Percentiles rank a stretch among this genome's conserved stretches.
These are phyloP conservation scores for roundworm (Caenorhabditis elegans) DNA, from an alignment of 1,140 invertebrate species.

Conservation along the genomic window DNA sequence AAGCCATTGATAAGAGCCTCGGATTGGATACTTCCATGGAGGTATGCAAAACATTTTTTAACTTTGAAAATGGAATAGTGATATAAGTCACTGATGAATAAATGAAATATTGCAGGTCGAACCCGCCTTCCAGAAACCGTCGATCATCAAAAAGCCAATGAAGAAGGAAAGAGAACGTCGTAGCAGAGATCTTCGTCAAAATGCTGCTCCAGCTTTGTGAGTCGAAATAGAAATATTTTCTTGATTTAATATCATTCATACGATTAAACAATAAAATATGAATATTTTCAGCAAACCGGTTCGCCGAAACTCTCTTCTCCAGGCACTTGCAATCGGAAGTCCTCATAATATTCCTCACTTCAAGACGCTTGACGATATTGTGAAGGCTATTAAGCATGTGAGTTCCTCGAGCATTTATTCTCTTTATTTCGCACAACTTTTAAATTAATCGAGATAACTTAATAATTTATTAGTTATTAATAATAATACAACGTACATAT, in stretches of 20 bases:
- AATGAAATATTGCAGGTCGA: slow-evolving; percentile 4
- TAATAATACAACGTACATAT: background rate
- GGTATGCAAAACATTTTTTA: background rate
- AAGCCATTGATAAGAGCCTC: slow-evolving; percentile 38
- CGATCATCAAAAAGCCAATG: slow-evolving; percentile 65
- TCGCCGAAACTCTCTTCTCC: slow-evolving; percentile 61
- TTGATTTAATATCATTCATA: too few relatives aligned
- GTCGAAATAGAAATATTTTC: too few relatives aligned
- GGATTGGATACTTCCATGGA: slow-evolving; percentile 55
- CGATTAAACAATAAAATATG: too few relatives aligned
- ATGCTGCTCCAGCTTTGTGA: slow-evolving; percentile 64
- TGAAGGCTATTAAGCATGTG: slow-evolving; percentile 63
- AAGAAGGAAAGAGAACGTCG: slow-evolving; percentile 62
- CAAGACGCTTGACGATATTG: slow-evolving; percentile 65
- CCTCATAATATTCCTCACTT: slow-evolving; percentile 65
- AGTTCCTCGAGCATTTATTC: background rate
- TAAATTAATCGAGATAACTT: too few relatives aligned
- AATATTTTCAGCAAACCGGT: slow-evolving; percentile 61
- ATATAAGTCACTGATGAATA: too few relatives aligned
- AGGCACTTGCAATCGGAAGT: slow-evolving; percentile 65
- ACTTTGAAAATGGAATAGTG: too few relatives aligned
- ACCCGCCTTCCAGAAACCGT: slow-evolving; percentile 48
- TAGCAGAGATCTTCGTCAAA: slow-evolving; percentile 55
- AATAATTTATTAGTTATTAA: too few relatives aligned
- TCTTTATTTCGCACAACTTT: too few relatives aligned